These are phyloP conservation scores for Archivesica marissinica DNA, from an alignment of 1,140 invertebrate species.

Conservation along the genomic window DNA sequence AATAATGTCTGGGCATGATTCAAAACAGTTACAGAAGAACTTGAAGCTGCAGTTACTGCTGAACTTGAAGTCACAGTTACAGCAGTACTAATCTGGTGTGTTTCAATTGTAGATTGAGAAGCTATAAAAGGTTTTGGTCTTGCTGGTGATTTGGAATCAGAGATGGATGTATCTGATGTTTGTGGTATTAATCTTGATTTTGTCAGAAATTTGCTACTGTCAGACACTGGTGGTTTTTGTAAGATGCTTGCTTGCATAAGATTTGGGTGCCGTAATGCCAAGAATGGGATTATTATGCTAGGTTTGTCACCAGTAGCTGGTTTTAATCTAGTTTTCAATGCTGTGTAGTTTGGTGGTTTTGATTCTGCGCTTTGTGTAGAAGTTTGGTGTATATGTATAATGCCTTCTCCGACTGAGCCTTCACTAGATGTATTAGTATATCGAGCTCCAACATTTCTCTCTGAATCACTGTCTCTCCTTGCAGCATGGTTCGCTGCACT, in stretches of 20 bases:
- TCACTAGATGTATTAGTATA: neutral
- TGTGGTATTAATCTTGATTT: neutral
- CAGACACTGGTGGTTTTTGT: neutral
- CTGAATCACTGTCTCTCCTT: neutral
- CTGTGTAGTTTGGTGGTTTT: neutral
- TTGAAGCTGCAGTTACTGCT: neutral
- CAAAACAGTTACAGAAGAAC: constrained; percentile 3
- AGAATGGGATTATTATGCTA: neutral
- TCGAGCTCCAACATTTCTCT: neutral
- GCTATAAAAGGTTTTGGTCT: neutral
- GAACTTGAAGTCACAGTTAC: neutral
- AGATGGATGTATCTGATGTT: neutral
- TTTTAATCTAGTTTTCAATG: neutral
- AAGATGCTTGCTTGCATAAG: neutral
- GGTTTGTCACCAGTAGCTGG: neutral
- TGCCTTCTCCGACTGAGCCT: neutral
- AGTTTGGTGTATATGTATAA: neutral
- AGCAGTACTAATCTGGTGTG: neutral
- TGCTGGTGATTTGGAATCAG: neutral
- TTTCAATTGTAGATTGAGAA: neutral
- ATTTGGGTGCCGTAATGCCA: neutral
- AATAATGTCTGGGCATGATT: constrained; percentile 39
- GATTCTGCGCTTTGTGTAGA: neutral
- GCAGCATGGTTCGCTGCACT: neutral
- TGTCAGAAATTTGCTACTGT: neutral